Evolutionary conservation across 1,140 invertebrate species (phyloP).

Genomic region (Philaenus spumarius): DNA sequence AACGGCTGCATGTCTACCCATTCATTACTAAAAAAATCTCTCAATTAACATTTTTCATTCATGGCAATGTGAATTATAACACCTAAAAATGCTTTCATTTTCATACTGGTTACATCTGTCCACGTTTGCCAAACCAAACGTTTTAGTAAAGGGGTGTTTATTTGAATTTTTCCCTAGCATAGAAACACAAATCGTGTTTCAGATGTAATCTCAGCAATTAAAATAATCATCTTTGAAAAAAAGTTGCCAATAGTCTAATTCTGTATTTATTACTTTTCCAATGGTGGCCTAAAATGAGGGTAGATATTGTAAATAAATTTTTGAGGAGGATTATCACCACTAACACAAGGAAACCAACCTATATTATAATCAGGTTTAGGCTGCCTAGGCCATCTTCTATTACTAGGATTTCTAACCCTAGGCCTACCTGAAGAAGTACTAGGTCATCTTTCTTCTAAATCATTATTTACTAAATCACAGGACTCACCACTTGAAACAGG

Average conservation of each 20-base stretch:
- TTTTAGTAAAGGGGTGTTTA: no score
- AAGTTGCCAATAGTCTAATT: slow-evolving; percentile 6
- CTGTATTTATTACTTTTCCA: not conserved
- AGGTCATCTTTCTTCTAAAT: no score
- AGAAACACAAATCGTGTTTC: slow-evolving; percentile 2
- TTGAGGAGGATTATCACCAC: no score
- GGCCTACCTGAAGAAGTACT: no score
- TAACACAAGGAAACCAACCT: no score
- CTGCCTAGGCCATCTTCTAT: no score
- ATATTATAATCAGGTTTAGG: no score
- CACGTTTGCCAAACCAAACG: not conserved
- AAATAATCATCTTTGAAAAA: slow-evolving; percentile 5
- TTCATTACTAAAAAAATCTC: slow-evolving; percentile 4
- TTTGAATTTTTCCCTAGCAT: not conserved
- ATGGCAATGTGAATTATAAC: slow-evolving; percentile 6
- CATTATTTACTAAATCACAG: no score
- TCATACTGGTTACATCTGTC: not conserved
- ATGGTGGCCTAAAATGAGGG: not conserved
- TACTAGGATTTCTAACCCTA: no score
- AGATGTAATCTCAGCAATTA: not conserved
- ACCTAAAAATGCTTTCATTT: slow-evolving; percentile 14
- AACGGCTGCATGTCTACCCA: no score
- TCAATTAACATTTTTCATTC: slow-evolving; percentile 3
- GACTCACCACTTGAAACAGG: no score
- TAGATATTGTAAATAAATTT: not conserved